phyloP scores from a whole-genome alignment of 2,113 vertebrate genomes.

The Neopipo cinnamomea region DNA sequence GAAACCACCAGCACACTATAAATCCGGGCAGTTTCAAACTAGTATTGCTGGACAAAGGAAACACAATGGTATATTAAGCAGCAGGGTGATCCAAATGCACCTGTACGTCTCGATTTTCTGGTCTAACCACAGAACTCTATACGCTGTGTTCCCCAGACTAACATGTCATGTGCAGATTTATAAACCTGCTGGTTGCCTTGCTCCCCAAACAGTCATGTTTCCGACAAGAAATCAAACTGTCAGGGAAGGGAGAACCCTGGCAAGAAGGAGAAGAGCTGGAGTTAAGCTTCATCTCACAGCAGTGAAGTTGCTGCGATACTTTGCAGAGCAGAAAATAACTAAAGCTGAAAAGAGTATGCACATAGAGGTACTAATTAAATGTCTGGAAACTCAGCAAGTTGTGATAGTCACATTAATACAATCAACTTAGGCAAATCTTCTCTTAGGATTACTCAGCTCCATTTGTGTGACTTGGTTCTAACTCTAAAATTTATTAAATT shows the following conservation, averaged over 20 bases:
- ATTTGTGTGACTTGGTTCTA: not conserved
- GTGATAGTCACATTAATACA: not conserved
- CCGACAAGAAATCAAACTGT: not conserved
- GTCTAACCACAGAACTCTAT: not conserved
- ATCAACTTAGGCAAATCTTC: not conserved
- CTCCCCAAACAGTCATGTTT: not conserved
- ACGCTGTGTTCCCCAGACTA: not conserved
- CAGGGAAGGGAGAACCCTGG: not conserved
- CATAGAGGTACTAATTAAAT: not conserved
- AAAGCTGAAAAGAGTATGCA: not conserved
- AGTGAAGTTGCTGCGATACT: accelerated
- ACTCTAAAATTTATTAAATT: not conserved
- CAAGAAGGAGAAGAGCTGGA: not conserved
- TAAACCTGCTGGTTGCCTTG: not conserved
- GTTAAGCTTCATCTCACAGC: not conserved
- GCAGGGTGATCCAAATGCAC: not conserved
- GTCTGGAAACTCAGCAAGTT: not conserved
- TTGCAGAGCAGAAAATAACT: not conserved
- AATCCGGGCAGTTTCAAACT: accelerated
- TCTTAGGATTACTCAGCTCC: not conserved
- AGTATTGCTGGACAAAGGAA: not conserved
- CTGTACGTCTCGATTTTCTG: not conserved
- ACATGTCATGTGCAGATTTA: not conserved
- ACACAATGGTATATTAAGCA: not conserved
- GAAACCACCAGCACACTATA: not conserved